Base-by-base conservation (phyloP, 1,140 invertebrate genomes). In the Halictus rubicundus region DNA sequence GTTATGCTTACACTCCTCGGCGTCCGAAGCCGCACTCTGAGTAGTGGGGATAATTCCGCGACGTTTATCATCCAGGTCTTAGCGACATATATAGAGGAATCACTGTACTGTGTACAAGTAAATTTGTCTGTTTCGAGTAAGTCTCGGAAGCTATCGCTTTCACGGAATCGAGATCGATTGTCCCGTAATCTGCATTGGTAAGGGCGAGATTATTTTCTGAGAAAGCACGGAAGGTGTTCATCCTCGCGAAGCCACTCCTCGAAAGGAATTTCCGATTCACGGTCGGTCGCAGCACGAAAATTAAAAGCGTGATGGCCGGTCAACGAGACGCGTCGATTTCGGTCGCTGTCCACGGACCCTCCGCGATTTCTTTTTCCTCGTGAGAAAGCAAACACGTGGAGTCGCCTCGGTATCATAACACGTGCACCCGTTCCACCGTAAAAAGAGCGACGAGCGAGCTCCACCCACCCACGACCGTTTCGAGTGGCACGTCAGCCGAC, bases 401-500 rank as follows among this genome's bases (percentile, higher is more conserved):
- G n/a, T 78, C n/a, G 49, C 64, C 69, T 46, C 57, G 72, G 85
- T 86, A 86, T 86, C 81, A 83, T 86, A 86, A 86, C 84, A 86
- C 69, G 69, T 61, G 42, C 23, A 42, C 39, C 12, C 7, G 16
- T 23, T 16, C 16, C 49, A 52, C 25, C 14, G 32, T 52, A 42
- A 64, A 54, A 57, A 70, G 60, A 54, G 46, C 63, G 49, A 69
- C 57, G 46, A 64, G 61, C 81, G 75, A 72, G 84, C 32, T 85
- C 83, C 78, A 63, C 61, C 54, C 63, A 82, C 83, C 82, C 66
- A 46, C 60, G 61, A 59, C 27, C 70, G 65, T 78, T 81, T 87
- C 81, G 81, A 86, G 84, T 86, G 77, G 72, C 77, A 52, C 49
- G 49, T 52, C 49, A 21, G 57, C 61, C 69, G 46, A 81, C 69